Conservation (phyloP, 2,888 invertebrate species). For the Erpobdella octoculata region DNA sequence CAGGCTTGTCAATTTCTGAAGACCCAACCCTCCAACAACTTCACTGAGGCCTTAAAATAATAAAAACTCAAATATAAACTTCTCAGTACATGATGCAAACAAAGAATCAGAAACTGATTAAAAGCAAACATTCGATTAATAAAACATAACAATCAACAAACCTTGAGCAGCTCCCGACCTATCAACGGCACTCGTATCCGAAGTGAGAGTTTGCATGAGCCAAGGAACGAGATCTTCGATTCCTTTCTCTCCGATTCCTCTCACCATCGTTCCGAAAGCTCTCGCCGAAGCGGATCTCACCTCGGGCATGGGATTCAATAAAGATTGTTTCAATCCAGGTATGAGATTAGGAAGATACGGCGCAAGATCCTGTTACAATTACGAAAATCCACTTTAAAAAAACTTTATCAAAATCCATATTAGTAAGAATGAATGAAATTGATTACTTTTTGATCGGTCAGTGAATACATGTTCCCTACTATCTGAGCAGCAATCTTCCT, state of each 20-base stretch:
- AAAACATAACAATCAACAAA: slow-evolving; percentile 29
- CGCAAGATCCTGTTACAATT: slow-evolving; percentile 64
- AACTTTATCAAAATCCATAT: no score
- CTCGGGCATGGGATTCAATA: slow-evolving; percentile 96
- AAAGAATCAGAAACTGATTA: no score
- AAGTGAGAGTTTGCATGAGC: slow-evolving; percentile 94
- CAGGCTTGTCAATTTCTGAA: slow-evolving; percentile 83
- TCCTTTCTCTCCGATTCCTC: slow-evolving; percentile 89
- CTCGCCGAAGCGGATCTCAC: slow-evolving; percentile 89
- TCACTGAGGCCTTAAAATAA: slow-evolving; percentile 68
- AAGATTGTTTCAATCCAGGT: slow-evolving; percentile 86
- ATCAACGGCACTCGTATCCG: slow-evolving; percentile 84
- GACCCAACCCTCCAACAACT: slow-evolving; percentile 89
- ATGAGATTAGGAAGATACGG: slow-evolving; percentile 93
- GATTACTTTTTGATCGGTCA: slow-evolving; percentile 82
- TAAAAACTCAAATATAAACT: background rate
- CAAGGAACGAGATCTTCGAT: slow-evolving; percentile 93
- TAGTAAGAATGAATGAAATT: no score
- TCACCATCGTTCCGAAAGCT: slow-evolving; percentile 92
- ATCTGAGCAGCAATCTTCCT: slow-evolving; percentile 99
- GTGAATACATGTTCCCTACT: slow-evolving; percentile 97
- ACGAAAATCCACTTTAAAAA: background rate
- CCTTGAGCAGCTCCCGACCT: slow-evolving; percentile 52
- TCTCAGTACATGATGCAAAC: no score
- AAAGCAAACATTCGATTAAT: background rate